phyloP scores from a whole-genome alignment of 2,888 invertebrate species.

The Rugalucina vietnamica region DNA sequence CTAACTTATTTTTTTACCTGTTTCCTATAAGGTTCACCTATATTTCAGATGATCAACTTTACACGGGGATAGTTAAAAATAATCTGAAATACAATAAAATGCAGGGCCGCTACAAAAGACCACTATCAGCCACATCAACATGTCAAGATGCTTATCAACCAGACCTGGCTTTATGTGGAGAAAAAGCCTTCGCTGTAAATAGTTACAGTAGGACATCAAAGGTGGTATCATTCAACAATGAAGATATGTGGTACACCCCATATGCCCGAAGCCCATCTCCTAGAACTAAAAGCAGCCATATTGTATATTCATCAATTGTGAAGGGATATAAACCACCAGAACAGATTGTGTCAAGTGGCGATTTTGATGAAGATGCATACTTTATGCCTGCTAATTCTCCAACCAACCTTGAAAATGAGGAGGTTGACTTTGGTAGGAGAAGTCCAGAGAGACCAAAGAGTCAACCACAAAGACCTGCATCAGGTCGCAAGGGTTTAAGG shows the following conservation, averaged over 20 bases:
- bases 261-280: not conserved
- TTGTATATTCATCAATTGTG: not conserved
- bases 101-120: not conserved
- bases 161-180: conserved; percentile 33
- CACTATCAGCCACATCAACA: not conserved
- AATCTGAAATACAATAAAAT: not conserved
- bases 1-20: too few species aligned
- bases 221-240: not conserved
- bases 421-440: too few species aligned
- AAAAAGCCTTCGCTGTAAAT: not conserved
- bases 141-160: conserved; percentile 8
- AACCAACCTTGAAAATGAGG: not conserved
- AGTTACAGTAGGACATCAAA: not conserved
- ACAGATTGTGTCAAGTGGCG: not conserved
- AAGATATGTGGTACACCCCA: not conserved
- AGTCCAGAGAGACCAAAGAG: not conserved
- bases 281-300: not conserved
- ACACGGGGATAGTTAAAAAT: too few species aligned
- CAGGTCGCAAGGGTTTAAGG: not conserved
- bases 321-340: not conserved
- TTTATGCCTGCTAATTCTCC: not conserved
- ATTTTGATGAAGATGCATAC: not conserved
- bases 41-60: too few species aligned
- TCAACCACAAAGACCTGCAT: not conserved
- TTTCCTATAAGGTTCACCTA: too few species aligned